These are phyloP conservation scores for Drosophila putrida DNA, from an alignment of 2,888 invertebrate genomes.

Conservation along the genomic window DNA sequence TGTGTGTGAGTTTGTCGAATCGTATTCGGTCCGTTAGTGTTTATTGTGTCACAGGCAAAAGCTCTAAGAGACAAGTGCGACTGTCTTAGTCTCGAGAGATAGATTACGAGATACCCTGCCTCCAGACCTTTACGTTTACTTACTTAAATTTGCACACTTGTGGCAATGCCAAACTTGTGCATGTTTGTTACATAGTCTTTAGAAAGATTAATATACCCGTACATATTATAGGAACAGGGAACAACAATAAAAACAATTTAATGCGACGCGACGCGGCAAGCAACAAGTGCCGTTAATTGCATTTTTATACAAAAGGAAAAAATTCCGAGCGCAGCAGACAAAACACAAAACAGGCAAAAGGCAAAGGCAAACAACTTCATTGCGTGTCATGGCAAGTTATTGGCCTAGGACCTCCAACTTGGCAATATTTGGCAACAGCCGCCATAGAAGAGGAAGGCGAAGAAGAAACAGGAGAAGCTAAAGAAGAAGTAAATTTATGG, in stretches of 20 bases:
- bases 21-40: slow-evolving; percentile 9
- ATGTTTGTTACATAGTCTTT: too few relatives aligned
- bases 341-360: slow-evolving; percentile 23
- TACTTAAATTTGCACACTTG: too few relatives aligned
- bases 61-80: neutral
- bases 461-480: slow-evolving; percentile 5
- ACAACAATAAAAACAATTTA: slow-evolving; percentile 6
- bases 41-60: neutral
- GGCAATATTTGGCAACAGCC: slow-evolving; percentile 62
- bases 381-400: slow-evolving; percentile 70
- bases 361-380: slow-evolving; percentile 73
- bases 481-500: slow-evolving; percentile 68
- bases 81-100: too few relatives aligned
- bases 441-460: slow-evolving; percentile 9
- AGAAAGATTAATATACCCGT: too few relatives aligned
- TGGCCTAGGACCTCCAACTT: slow-evolving; percentile 72
- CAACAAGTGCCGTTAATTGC: slow-evolving; percentile 63
- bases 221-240: neutral
- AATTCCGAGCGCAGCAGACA: slow-evolving; percentile 34
- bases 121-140: too few relatives aligned
- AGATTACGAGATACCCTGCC: too few relatives aligned
- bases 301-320: slow-evolving; percentile 46
- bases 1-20: neutral
- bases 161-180: too few relatives aligned
- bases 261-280: slow-evolving; percentile 13